Evolutionary conservation across 2,888 invertebrate genomes (phyloP).

Genomic region (Lasioglossum villosulum): DNA sequence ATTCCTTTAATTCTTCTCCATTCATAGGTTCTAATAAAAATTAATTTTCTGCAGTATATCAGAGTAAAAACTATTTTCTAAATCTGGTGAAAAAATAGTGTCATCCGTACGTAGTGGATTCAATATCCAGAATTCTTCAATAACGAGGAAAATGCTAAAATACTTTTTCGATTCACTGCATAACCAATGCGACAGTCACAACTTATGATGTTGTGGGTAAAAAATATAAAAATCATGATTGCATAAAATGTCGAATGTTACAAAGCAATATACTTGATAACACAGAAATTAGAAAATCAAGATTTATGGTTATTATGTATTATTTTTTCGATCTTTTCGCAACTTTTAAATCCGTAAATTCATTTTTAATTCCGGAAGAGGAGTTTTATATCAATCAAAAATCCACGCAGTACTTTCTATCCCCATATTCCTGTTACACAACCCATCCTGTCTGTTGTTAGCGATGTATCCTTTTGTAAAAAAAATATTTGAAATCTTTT

Average conservation of each 20-base stretch:
- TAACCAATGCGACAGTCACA: too few species aligned
- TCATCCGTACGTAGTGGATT: too few species aligned
- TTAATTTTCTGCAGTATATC: not conserved
- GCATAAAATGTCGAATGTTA: not conserved
- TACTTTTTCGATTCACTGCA: too few species aligned
- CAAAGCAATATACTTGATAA: not conserved
- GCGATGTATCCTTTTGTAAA: not conserved
- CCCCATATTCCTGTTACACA: not conserved
- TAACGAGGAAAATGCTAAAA: too few species aligned
- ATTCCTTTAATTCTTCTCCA: too few species aligned
- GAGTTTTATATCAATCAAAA: not conserved
- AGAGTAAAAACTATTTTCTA: not conserved
- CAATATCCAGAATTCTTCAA: too few species aligned
- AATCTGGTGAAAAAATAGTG: too few species aligned
- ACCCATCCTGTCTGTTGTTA: not conserved
- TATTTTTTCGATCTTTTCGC: not conserved
- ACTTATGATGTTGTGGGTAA: not conserved
- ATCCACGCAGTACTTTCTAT: not conserved
- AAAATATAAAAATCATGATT: not conserved
- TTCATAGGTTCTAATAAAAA: not conserved
- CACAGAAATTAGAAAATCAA: not conserved
- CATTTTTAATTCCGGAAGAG: not conserved
- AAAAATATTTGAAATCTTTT: constrained; percentile 18
- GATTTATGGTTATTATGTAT: not conserved
- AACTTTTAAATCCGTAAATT: not conserved